These are phyloP conservation scores for Perithous albicinctus DNA, from an alignment of 2,888 invertebrate species.

Conservation along the genomic window DNA sequence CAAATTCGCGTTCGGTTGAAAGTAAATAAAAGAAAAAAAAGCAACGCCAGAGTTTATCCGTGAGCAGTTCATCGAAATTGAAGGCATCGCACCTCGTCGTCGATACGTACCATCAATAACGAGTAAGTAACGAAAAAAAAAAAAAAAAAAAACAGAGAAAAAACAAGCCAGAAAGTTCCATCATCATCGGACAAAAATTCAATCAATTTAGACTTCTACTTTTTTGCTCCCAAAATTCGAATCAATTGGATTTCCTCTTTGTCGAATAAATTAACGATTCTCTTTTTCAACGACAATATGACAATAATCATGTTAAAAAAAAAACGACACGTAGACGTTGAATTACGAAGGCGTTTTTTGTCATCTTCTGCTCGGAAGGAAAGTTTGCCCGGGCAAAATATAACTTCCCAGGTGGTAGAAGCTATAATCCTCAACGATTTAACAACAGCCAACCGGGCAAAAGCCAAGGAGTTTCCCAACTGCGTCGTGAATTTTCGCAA, in stretches of 20 bases:
- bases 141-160: background rate
- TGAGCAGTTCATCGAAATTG: conserved; percentile 33
- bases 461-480: conserved; percentile 55
- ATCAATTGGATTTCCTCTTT: background rate
- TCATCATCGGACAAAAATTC: background rate
- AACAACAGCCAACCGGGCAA: conserved; percentile 52
- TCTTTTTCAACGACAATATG: background rate
- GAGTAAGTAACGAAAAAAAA: conserved; percentile 1
- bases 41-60: conserved; percentile 13
- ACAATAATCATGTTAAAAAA: conserved; percentile 16
- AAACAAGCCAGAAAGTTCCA: background rate
- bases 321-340: too few species aligned
- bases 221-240: too few species aligned
- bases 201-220: background rate
- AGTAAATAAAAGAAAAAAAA: too few species aligned
- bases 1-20: conserved; percentile 51
- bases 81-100: conserved; percentile 12
- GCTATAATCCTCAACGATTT: conserved; percentile 52
- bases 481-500: conserved; percentile 62
- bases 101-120: conserved; percentile 2
- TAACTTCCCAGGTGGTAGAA: background rate
- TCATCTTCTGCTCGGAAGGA: too few species aligned
- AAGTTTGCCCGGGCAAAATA: background rate
- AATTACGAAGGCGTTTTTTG: too few species aligned
- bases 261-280: background rate